Base-by-base conservation (phyloP, 30 jellyfish, hydroid and myxozoan genomes). In the Hydractinia echinata region DNA sequence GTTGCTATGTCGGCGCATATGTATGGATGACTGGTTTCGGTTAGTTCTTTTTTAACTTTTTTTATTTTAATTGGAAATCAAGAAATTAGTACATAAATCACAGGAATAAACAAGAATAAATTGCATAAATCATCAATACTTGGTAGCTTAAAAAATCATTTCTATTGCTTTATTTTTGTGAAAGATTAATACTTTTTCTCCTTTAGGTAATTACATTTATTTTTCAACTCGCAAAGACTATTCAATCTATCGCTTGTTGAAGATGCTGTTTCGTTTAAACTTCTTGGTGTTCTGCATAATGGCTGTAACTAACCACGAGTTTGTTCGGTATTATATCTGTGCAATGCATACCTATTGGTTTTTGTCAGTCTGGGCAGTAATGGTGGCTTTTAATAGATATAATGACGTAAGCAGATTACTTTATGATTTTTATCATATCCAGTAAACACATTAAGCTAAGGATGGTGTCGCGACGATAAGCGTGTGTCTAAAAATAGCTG, bases 11-110 rank as follows among this genome's bases (percentile, higher is more conserved):
- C 70, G 99, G 95, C 4, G 99, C 96, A 7, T 93, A 93, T 80
- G 99, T 93, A 7, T 93, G 99, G 99, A 93, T 93, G 99, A 93
- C 99, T 9, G 99, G 99, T 54, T 93, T 83, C 85, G 99, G 99
- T 93, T 21, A 66, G 98, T 21, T 16, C 69, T 18, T 8, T 30
- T 4, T 50, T n/a, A 0, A 7, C 18, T 0, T 7, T 64, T 6
- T 64, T 64, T 64, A 6, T 13, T n/a, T 8, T 6, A 7, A 13
- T 6, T 6, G 18, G 39, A 64, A n/a, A 64, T 51, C 6, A 6
- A 7, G 51, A 7, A 3, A 64, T 6, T n/a, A 44, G 74, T 64
- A 6, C 39, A 64, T n/a, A 64, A 62, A 62, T 5, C 5, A 62
- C 10, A 5, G 30, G 4, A 6, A 5, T n/a, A n/a, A n/a, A n/a